Evolutionary conservation across 2,888 invertebrate species (phyloP).

Genomic region (Melipona bicolor): DNA sequence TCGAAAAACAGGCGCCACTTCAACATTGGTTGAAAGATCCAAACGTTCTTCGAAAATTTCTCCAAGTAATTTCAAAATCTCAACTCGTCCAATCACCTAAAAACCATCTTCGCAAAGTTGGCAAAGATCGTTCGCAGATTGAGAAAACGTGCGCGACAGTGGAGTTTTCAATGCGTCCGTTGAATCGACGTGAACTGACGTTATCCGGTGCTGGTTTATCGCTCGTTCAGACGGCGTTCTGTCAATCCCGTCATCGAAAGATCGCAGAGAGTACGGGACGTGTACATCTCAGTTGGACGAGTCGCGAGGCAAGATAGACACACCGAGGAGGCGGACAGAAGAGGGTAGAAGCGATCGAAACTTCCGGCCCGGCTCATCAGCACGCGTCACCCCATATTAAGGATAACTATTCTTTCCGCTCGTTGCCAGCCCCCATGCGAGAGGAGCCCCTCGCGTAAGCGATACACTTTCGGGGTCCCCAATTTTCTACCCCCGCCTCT

Average conservation of each 20-base stretch:
- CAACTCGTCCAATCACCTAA: no score
- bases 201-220: slow-evolving; percentile 4
- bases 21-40: no score
- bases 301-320: slow-evolving; percentile 24
- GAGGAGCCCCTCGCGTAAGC: slow-evolving; percentile 75
- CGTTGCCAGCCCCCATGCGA: slow-evolving; percentile 76
- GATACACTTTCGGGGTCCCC: slow-evolving; percentile 76
- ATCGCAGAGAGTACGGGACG: slow-evolving; percentile 10
- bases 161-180: background rate
- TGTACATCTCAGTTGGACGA: slow-evolving; percentile 7
- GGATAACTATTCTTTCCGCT: slow-evolving; percentile 82
- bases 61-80: no score
- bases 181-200: background rate
- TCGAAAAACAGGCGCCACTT: no score
- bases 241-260: slow-evolving; percentile 28
- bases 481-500: slow-evolving; percentile 45
- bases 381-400: slow-evolving; percentile 82
- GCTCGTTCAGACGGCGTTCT: slow-evolving; percentile 1
- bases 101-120: no score
- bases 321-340: background rate
- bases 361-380: slow-evolving; percentile 81
- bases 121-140: no score
- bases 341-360: slow-evolving; percentile 72
- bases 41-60: no score
- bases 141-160: background rate